These are phyloP conservation scores for Nettapus auritus DNA, from an alignment of 2,113 vertebrate genomes.

Conservation along the genomic window DNA sequence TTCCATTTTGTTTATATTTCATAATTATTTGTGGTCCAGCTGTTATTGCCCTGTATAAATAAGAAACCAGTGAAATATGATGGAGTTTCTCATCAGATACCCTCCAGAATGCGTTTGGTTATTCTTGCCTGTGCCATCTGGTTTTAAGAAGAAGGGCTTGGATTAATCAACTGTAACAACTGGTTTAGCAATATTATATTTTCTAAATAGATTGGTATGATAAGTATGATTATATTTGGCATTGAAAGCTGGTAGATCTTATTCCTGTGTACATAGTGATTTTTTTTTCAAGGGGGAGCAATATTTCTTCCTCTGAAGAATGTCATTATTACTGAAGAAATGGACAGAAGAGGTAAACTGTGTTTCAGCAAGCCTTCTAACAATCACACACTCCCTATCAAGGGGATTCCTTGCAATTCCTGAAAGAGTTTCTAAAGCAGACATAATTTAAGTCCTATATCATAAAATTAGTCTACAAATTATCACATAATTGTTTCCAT, in stretches of 20 bases:
- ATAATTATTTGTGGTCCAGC: slow-evolving; percentile 33
- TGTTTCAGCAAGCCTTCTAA: neutral
- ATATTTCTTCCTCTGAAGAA: neutral
- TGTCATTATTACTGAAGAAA: neutral
- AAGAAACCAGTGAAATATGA: slow-evolving; percentile 38
- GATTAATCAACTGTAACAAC: slow-evolving; percentile 58
- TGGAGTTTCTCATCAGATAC: slow-evolving; percentile 31
- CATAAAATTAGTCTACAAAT: neutral
- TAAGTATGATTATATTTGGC: slow-evolving; percentile 46
- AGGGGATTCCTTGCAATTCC: neutral
- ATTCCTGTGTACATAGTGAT: neutral
- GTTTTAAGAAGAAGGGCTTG: slow-evolving; percentile 40
- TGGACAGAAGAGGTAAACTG: fast-evolving
- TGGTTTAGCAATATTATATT: slow-evolving; percentile 24
- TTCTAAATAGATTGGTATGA: slow-evolving; percentile 40
- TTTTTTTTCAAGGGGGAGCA: neutral
- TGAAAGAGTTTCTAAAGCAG: neutral
- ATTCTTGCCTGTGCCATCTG: slow-evolving; percentile 47
- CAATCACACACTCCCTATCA: neutral
- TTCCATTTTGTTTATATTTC: slow-evolving; percentile 44
- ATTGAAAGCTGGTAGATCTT: neutral
- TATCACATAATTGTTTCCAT: neutral
- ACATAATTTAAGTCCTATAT: neutral
- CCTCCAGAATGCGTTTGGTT: slow-evolving; percentile 27
- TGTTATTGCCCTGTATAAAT: slow-evolving; percentile 20